A percentile compares a stretch with the other conserved stretches of the same genome.
These are phyloP conservation scores for Gallinago nigripennis DNA, from an alignment of 2,797 vertebrate species.

Conservation along the genomic window DNA sequence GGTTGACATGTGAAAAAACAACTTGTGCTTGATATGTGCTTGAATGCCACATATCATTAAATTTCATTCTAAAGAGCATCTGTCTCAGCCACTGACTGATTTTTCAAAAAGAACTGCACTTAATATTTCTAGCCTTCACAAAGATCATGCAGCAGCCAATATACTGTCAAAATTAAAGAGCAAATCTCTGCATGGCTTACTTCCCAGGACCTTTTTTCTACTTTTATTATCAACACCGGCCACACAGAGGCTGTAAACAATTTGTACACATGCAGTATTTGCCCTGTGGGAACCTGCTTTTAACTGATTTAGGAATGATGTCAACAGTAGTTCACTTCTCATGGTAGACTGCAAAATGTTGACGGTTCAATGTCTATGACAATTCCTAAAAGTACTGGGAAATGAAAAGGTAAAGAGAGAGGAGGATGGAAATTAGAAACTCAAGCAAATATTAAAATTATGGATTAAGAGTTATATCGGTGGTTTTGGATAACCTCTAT, in stretches of 20 bases:
- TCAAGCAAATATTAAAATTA: neutral
- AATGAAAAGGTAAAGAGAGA: neutral
- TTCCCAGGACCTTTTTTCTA: neutral
- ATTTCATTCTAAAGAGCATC: neutral
- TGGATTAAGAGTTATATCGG: neutral
- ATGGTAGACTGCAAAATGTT: neutral
- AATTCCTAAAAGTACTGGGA: neutral
- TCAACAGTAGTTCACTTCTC: neutral
- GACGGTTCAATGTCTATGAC: neutral
- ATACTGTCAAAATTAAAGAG: constrained; percentile 9
- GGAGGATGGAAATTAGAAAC: neutral
- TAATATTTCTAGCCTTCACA: neutral
- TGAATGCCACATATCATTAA: neutral
- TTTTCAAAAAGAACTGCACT: neutral
- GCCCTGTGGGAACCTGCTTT: neutral
- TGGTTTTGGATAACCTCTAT: neutral
- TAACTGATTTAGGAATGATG: neutral
- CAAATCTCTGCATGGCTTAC: neutral
- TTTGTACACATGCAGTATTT: constrained; percentile 4
- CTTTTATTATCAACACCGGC: neutral
- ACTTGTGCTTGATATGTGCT: neutral
- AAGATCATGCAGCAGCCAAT: neutral
- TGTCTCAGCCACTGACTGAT: neutral
- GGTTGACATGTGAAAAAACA: neutral
- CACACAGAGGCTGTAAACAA: neutral